These are phyloP conservation scores for Plutomurus gul DNA, from an alignment of 1,140 invertebrate genomes.

Conservation along the genomic window DNA sequence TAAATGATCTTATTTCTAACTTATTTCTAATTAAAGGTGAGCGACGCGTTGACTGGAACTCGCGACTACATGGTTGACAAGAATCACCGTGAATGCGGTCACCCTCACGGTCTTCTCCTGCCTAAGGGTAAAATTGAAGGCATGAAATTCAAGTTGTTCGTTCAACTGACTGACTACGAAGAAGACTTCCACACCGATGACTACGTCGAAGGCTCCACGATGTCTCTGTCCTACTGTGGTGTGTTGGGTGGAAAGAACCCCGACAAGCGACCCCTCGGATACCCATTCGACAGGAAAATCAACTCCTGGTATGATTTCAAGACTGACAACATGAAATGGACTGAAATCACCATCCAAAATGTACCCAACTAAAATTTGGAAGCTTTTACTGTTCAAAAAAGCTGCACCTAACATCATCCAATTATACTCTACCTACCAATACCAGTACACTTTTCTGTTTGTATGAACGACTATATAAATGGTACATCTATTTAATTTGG, in stretches of 20 bases:
- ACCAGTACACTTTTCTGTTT: neutral
- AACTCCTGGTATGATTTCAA: slow-evolving; percentile 58
- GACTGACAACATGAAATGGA: slow-evolving; percentile 66
- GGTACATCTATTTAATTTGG: neutral
- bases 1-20: too few species aligned
- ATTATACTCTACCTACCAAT: neutral
- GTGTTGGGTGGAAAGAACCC: slow-evolving; percentile 56
- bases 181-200: slow-evolving; percentile 54
- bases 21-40: too few species aligned
- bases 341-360: slow-evolving; percentile 66
- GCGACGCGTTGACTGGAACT: slow-evolving; percentile 60
- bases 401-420: neutral
- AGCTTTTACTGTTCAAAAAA: too few species aligned
- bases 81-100: slow-evolving; percentile 62
- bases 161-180: slow-evolving; percentile 58
- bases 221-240: slow-evolving; percentile 57
- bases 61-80: slow-evolving; percentile 60
- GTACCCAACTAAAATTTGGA: slow-evolving; percentile 50
- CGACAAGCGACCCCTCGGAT: slow-evolving; percentile 64
- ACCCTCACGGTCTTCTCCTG: slow-evolving; percentile 65
- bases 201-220: slow-evolving; percentile 34
- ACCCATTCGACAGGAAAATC: slow-evolving; percentile 67
- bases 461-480: neutral
- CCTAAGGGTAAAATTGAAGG: slow-evolving; percentile 63
- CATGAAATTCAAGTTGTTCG: slow-evolving; percentile 60